These are phyloP conservation scores for Apantesis nais DNA, from an alignment of 2,888 invertebrate species.

Conservation along the genomic window DNA sequence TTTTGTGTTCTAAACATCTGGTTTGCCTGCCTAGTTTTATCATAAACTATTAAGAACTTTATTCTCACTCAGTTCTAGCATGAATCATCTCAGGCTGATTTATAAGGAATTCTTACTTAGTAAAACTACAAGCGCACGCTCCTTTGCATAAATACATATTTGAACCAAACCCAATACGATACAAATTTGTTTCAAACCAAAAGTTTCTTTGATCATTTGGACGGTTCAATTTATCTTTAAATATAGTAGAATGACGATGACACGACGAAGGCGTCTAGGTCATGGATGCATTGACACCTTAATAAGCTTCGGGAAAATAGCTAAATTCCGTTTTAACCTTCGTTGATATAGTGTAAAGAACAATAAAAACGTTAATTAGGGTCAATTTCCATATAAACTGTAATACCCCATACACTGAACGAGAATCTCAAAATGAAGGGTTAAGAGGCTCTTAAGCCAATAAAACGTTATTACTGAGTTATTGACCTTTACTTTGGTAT, in stretches of 20 bases:
- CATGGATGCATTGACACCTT: background rate
- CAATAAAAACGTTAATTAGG: background rate
- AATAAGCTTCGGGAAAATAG: background rate
- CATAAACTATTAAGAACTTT: conserved; percentile 19
- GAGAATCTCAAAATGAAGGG: background rate
- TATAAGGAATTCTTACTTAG: conserved; percentile 38
- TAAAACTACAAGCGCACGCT: conserved; percentile 34
- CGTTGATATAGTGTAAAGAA: background rate
- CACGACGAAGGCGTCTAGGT: background rate
- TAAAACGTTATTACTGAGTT: conserved; percentile 9
- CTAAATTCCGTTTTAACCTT: background rate
- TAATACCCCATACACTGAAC: background rate
- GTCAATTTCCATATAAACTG: background rate
- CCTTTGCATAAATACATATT: conserved; percentile 35
- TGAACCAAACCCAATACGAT: conserved; percentile 12
- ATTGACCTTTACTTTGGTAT: conserved; percentile 17
- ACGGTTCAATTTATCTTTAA: background rate
- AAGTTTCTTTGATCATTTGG: background rate
- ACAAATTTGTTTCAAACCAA: background rate
- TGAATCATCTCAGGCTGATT: conserved; percentile 36
- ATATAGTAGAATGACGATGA: background rate
- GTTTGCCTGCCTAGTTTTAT: conserved; percentile 23
- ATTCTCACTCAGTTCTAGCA: conserved; percentile 20
- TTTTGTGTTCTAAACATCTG: conserved; percentile 24
- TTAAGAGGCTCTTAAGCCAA: background rate